Evolutionary conservation across 2,888 invertebrate genomes (phyloP), one percentile per base, ranked within the genome.

Genomic region (Parasteatoda lunata): DNA sequence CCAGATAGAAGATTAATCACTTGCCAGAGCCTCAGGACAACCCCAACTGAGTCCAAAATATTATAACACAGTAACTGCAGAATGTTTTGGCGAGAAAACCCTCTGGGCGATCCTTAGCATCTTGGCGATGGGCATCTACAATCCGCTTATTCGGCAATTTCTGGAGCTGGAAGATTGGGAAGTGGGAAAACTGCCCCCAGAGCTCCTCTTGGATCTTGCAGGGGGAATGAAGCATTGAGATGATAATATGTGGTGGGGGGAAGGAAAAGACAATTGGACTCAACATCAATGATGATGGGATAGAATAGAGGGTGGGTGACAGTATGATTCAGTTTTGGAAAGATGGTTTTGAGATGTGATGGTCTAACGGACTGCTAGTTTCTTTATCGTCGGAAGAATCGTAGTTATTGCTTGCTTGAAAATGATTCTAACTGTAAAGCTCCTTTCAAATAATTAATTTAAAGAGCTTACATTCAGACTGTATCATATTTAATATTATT

Each of bases 41-140:
- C n/a, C 76, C 65, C 79, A 71, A 65, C 59, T 72, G 65, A 51
- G 70, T 45, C 49, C 45, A 47, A 69, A 15, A 52, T 45, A 71
- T 80, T 71, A 80, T 72, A 48, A 51, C 15, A 9, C 70, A 9
- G 45, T 49, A 49, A 6, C 68, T 47, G 65, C 76, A 54, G 66
- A 81, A 81, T 66, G 71, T 77, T 72, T 71, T 70, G 5, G 30
- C 47, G 52, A 30, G 47, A 59, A 51, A 15, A 45, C 77, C 77
- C 47, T 9, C 5, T 4, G 76, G 77, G 82, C 81, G 82, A 87
- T 77, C 68, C 11, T 64, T 51, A 87, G 73, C 87, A 87, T 79
- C 87, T 87, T 87, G 87, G 82, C 77, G 49, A 68, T 87, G 81
- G 80, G 86, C 86, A 86, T 8, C 15, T n/a, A 77, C 86, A 86